A percentile compares a stretch with the other conserved stretches of the same genome.
phyloP scores from a whole-genome alignment of 2,888 invertebrate genomes.

The Xestia sexstrigata region DNA sequence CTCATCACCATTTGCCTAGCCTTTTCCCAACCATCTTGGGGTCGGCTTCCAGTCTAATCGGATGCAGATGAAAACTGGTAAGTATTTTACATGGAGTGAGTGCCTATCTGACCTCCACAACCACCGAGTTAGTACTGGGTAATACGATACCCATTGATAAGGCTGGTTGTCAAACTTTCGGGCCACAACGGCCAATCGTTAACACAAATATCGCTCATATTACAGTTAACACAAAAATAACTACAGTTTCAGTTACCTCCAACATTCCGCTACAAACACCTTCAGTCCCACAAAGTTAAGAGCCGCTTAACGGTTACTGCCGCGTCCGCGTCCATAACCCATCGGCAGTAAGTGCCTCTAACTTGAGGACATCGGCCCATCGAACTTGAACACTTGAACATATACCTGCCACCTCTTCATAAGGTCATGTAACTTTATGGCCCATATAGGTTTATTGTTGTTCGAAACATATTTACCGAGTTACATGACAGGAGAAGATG shows the following conservation, averaged over 20 bases:
- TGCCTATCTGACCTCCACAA: neutral
- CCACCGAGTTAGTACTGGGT: neutral
- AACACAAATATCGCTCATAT: neutral
- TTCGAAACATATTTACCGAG: constrained; percentile 57
- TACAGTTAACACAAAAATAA: constrained; percentile 20
- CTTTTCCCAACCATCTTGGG: neutral
- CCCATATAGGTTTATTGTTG: constrained; percentile 59
- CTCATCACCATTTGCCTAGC: neutral
- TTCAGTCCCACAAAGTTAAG: constrained; percentile 40
- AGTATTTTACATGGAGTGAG: neutral
- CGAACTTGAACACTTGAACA: constrained; percentile 52
- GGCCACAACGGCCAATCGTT: neutral
- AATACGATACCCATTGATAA: neutral
- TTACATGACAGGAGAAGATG: neutral
- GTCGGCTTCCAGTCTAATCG: neutral
- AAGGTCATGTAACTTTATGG: constrained; percentile 54
- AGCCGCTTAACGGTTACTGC: constrained; percentile 44
- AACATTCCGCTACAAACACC: neutral
- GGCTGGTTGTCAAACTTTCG: neutral
- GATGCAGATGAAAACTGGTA: neutral
- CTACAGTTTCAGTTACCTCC: neutral
- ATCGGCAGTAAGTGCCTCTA: constrained; percentile 51
- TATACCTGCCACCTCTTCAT: constrained; percentile 61
- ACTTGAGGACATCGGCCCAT: constrained; percentile 50
- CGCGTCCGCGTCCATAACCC: constrained; percentile 42